phyloP scores from a whole-genome alignment of 2,888 invertebrate species.

The Opisthograptis luteolata region DNA sequence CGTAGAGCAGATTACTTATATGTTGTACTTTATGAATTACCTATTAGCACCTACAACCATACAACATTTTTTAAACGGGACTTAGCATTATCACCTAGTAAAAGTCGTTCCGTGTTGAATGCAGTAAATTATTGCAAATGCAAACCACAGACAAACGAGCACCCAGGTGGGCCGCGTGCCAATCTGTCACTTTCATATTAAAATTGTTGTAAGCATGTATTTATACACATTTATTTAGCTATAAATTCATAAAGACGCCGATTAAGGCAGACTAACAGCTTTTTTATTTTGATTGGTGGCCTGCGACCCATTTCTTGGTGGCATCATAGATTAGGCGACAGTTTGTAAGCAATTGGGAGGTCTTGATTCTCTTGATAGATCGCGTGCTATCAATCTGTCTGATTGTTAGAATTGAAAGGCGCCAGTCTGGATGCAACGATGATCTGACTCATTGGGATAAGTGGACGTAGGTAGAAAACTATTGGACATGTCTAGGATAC shows the following conservation, averaged over 20 bases:
- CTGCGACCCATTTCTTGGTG: constrained; percentile 46
- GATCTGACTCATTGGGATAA: constrained; percentile 33
- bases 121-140: constrained; percentile 4
- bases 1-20: too few species aligned
- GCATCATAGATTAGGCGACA: constrained; percentile 5
- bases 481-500: constrained; percentile 21
- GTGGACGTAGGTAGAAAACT: constrained; percentile 30
- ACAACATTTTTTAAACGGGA: too few species aligned
- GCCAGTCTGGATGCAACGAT: constrained; percentile 53
- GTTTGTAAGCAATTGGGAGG: constrained; percentile 34
- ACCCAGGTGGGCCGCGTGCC: constrained; percentile 14
- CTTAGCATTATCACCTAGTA: constrained; percentile 2
- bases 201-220: constrained; percentile 3
- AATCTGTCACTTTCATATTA: constrained; percentile 11
- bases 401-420: constrained; percentile 76
- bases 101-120: constrained; percentile 2
- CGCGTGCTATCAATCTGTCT: constrained; percentile 65
- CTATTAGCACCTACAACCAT: too few species aligned
- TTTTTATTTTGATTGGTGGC: constrained; percentile 33
- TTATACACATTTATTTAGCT: constrained; percentile 14
- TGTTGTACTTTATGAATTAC: too few species aligned
- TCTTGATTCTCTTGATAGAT: constrained; percentile 60
- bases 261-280: constrained; percentile 40
- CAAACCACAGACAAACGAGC: constrained; percentile 1
- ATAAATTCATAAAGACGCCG: constrained; percentile 23